Base-by-base conservation (phyloP, 2,888 invertebrate species). In the Epsilonema sp. region DNA sequence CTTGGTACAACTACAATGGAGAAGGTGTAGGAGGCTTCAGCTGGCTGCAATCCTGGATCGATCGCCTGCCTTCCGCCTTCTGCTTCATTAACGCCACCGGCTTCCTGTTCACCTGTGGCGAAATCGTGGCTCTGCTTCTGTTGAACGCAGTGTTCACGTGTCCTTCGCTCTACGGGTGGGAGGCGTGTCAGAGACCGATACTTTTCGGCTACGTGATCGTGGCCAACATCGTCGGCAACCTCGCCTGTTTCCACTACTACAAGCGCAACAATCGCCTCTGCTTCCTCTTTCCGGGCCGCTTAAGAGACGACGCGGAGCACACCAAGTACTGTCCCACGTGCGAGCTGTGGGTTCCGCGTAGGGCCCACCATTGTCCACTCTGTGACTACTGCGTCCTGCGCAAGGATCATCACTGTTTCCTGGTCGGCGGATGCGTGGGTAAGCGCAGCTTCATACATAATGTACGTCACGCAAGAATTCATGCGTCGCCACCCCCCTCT, bases 341-440 rank as follows among this genome's bases (percentile, higher is more conserved):
- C 47, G 45, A 59, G 8, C 8, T 11, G 31, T 8, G 8, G 8
- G 31, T 31, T 8, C 31, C 31, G 8, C 31, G 31, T 11, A 31
- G 16, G 31, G 8, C 31, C 8, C 31, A 31, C 16, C 31, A 31
- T 31, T 31, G 31, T 31, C 16, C 31, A 8, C 31, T 31, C 31
- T 31, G 31, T 16, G 16, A 31, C 19, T 51, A 51, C 23, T 64
- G 64, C 45, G 50, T 63, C 19, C 46, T 65, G 19, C 63, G 62
- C 38, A 54, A 60, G n/a, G 65, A 65, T 51, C 64, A 64, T 42
- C 65, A 65, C 41, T 65, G 65, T 47, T 62, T 60, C 36, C 59
- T 65, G 42, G 16, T 16, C 31, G 31, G 31, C 2, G 57, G 58
- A 38, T 65, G 65, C 50, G 55, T 65, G 2, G 65, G 65, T 0